These are phyloP conservation scores for Stenopsyche tienmushanensis DNA, from an alignment of 1,140 invertebrate species.

Conservation along the genomic window DNA sequence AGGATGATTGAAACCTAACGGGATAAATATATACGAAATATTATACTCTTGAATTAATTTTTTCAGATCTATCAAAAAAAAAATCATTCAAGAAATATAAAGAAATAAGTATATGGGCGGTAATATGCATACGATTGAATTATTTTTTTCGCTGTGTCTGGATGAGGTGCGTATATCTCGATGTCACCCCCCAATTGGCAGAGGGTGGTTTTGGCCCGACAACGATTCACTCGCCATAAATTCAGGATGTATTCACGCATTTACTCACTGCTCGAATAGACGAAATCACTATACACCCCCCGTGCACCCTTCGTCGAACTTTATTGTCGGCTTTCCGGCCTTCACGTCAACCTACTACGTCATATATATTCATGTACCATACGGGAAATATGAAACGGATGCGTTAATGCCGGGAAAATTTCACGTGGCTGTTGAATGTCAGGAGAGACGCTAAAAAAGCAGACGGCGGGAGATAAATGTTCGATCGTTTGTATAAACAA, in stretches of 20 bases:
- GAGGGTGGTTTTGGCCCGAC: background rate
- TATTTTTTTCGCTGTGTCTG: no score
- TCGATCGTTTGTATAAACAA: background rate
- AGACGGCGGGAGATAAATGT: background rate
- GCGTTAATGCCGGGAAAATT: background rate
- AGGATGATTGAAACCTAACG: constrained; percentile 3
- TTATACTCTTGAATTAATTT: background rate
- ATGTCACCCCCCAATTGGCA: background rate
- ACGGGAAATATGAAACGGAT: constrained; percentile 3
- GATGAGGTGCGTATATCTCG: background rate
- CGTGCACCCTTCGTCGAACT: constrained; percentile 20
- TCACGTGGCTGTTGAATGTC: no score
- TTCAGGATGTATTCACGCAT: constrained; percentile 35
- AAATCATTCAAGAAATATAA: background rate
- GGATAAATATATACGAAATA: background rate
- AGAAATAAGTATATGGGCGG: background rate
- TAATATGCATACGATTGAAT: background rate
- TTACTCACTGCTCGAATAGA: constrained; percentile 30
- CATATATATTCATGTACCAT: background rate
- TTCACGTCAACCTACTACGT: constrained; percentile 17
- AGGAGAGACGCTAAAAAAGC: no score
- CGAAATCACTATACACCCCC: no score
- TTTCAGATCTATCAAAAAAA: background rate
- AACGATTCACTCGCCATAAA: constrained; percentile 33
- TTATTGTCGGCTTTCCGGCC: constrained; percentile 33